Base-by-base conservation (phyloP, 2,113 vertebrate species). In the Phocoena sinus region DNA sequence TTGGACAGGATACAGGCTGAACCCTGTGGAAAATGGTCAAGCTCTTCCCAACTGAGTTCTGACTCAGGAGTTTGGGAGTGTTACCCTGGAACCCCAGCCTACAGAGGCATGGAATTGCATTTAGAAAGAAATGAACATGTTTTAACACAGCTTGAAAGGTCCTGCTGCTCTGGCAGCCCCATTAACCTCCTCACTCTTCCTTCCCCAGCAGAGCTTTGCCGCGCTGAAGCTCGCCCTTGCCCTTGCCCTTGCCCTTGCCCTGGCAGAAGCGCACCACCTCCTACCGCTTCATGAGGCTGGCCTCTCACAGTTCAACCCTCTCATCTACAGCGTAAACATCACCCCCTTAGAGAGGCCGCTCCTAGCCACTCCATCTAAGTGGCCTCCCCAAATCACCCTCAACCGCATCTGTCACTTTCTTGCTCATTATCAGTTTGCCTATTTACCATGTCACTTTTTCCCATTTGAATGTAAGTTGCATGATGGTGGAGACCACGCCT, bases 201-300 rank as follows among this genome's bases (percentile, higher is more conserved):
- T 62, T 28, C 63, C 9, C 8, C 14, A 33, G 58, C 28, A 62
- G 44, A 60, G 23, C 14, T 82, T 86, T 44, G 38, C 58, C 36
- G 11, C n/a, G 2, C 67, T 9, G 53, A 14, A 4, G 18, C 20
- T 79, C 9, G 3, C 8, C 74, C 56, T 31, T 6, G 18, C 71
- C 47, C 50, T 33, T 0, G 0, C 58, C n/a, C 67, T 31, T 1
- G 0, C 58, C n/a, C 67, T 31, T 1, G 1, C 47, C 70, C 71
- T 17, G 26, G 36, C 0, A 2, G 44, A 65, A 67, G 81, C 4
- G 2, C 11, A 7, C 21, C 7, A 41, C 79, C 41, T 81, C 56
- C 58, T 21, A 15, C 63, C 31, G 92, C 88, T 81, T 93, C 36
- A 25, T 47, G 31, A 65, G 47, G 1, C 70, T 23, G 28, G 71